Conservation (phyloP, 1,140 invertebrate genomes). For the Meteorus sp. region DNA sequence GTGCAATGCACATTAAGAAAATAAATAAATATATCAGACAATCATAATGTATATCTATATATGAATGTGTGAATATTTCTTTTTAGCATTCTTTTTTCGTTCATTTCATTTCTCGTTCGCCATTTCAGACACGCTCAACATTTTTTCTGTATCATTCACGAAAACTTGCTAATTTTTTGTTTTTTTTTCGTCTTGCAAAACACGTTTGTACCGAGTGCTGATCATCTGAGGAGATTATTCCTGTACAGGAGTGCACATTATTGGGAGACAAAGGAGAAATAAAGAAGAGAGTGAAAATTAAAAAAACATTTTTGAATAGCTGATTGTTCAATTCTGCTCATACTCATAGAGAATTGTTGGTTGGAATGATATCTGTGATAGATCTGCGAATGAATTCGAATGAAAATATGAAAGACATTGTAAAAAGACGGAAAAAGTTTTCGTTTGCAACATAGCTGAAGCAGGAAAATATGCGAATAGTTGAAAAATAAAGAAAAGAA, state of each 20-base stretch:
- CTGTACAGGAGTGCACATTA: conserved; percentile 14
- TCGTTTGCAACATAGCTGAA: no score
- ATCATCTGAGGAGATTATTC: conserved; percentile 26
- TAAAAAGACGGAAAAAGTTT: no score
- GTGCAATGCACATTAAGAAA: conserved; percentile 1
- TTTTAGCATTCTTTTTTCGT: neutral
- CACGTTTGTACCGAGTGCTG: conserved; percentile 8
- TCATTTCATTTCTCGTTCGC: conserved; percentile 11
- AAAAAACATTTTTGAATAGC: no score
- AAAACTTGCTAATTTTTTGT: conserved; percentile 21
- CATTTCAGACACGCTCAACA: conserved; percentile 24
- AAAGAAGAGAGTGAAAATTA: conserved; percentile 2
- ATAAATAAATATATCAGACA: conserved; percentile 25
- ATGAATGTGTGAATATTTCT: neutral
- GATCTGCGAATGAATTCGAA: no score
- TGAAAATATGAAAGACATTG: no score
- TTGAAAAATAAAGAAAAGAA: conserved; percentile 4
- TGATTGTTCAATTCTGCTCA: no score
- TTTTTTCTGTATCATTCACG: conserved; percentile 27
- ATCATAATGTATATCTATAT: neutral
- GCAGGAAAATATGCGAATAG: no score
- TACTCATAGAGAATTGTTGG: no score
- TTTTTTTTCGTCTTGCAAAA: conserved; percentile 24
- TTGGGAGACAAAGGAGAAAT: conserved; percentile 1
- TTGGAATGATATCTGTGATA: no score